These are phyloP conservation scores for Sinocyclocheilus anshuiensis DNA, from an alignment of 2,113 vertebrate species.

Conservation along the genomic window DNA sequence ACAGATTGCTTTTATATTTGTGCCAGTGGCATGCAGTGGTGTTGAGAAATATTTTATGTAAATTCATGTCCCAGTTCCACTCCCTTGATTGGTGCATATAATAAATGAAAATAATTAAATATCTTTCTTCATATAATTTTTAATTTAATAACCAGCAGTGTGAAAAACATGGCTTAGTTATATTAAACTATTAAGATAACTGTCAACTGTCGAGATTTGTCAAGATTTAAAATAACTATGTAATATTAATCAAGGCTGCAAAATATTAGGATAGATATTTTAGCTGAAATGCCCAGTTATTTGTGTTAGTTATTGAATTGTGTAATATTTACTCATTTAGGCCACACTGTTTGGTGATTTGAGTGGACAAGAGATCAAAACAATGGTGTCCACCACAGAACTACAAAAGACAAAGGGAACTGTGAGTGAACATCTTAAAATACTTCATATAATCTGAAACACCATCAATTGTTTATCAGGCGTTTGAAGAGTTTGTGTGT, in stretches of 20 bases:
- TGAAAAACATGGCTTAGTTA: not conserved
- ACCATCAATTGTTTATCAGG: not conserved
- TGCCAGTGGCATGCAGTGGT: too few relatives aligned
- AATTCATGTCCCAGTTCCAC: too few relatives aligned
- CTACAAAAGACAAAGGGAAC: slow-evolving; percentile 88
- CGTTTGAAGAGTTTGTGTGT: not conserved
- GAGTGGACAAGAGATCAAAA: slow-evolving; percentile 77
- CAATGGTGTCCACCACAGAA: slow-evolving; percentile 86
- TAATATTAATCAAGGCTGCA: not conserved
- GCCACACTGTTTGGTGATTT: slow-evolving; percentile 81
- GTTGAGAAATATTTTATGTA: too few relatives aligned
- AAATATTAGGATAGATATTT: not conserved
- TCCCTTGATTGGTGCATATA: not conserved
- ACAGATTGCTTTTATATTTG: too few relatives aligned
- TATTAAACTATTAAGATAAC: not conserved
- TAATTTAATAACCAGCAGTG: not conserved
- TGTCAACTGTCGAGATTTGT: not conserved
- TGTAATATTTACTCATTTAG: slow-evolving; percentile 61
- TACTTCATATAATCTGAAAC: not conserved
- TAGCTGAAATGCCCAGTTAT: not conserved
- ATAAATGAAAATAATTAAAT: not conserved
- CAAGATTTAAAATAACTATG: not conserved
- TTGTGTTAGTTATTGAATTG: not conserved
- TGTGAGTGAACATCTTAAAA: slow-evolving; percentile 69
- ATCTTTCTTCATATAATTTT: not conserved